Evolutionary conservation across 2,113 vertebrate genomes (phyloP), one percentile per base, ranked within the genome.

Genomic region (Romanogobio albipinnatus): DNA sequence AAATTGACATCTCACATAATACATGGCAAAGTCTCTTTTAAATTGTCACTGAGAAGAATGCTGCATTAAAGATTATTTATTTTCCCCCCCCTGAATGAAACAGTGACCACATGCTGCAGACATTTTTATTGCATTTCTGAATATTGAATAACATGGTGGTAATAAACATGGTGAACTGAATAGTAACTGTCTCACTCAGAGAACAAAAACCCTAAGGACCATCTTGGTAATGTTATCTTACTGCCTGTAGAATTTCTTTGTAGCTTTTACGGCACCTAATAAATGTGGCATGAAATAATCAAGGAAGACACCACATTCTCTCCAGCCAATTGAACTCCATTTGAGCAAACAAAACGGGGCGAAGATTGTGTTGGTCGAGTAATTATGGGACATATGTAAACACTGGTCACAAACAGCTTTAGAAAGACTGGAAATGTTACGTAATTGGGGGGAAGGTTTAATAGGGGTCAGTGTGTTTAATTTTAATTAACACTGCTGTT

Each of bases 221-320:
- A 36, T 49, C 71, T 49, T 39, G 29, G 80, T 74, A 88, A 61
- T 80, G 39, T 73, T 68, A 81, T 87, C 77, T 80, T 76, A 86
- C 83, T 86, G 78, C 78, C 58, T 24, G 73, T 76, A 51, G 62
- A 45, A 29, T 62, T 70, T 84, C 58, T 76, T 73, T 86, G 73
- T 70, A 74, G 76, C 74, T 83, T 86, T 87, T 84, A 80, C 78
- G 49, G 82, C 29, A 64, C 39, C 61, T 88, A 88, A 88, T 87
- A 88, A 88, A 86, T 76, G 78, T 74, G 86, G 81, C 87, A 84
- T 89, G 85, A 86, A 82, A 87, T 86, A 90, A 90, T 88, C 82
- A 84, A 80, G 87, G 83, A 81, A 87, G 73, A 88, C 86, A 86
- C 84, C 84, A 33, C 76, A 84, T 85, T 88, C 22, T 89, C 89